Evolutionary conservation across 1,140 invertebrate genomes (phyloP).

Genomic region (Drosophila takahashii): DNA sequence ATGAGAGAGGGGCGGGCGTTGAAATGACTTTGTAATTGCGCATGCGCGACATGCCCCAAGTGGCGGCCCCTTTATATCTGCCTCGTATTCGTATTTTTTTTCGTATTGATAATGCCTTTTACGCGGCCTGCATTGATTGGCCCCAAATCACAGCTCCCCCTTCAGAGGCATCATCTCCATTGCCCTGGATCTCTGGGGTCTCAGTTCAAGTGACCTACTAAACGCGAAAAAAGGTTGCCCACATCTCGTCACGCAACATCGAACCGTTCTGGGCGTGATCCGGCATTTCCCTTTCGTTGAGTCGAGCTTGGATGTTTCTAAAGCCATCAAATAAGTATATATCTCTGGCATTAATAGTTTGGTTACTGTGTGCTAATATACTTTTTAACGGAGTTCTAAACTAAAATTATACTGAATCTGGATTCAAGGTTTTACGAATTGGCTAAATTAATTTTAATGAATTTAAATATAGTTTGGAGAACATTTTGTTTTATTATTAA

Average conservation of each 20-base stretch:
- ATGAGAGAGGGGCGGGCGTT: slow-evolving; percentile 13
- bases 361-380: slow-evolving; percentile 60
- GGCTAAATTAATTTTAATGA: slow-evolving; percentile 7
- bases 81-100: slow-evolving; percentile 28
- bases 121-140: slow-evolving; percentile 65
- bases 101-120: slow-evolving; percentile 66
- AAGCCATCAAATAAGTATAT: neutral
- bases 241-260: slow-evolving; percentile 66
- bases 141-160: slow-evolving; percentile 17
- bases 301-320: slow-evolving; percentile 8
- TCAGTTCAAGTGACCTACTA: slow-evolving; percentile 47
- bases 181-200: slow-evolving; percentile 13
- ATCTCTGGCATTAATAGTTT: slow-evolving; percentile 25
- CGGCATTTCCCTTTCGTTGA: slow-evolving; percentile 72
- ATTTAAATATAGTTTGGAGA: neutral
- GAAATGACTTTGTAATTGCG: slow-evolving; percentile 70
- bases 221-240: slow-evolving; percentile 38
- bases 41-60: slow-evolving; percentile 74
- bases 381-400: slow-evolving; percentile 34
- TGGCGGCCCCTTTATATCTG: slow-evolving; percentile 63
- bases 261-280: slow-evolving; percentile 70
- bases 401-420: neutral
- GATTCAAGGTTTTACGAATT: neutral
- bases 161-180: neutral
- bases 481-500: neutral